Evolutionary conservation across 37 sponge, comb jelly and placozoan genomes (phyloP).

Genomic region (Beroe forskalii): DNA sequence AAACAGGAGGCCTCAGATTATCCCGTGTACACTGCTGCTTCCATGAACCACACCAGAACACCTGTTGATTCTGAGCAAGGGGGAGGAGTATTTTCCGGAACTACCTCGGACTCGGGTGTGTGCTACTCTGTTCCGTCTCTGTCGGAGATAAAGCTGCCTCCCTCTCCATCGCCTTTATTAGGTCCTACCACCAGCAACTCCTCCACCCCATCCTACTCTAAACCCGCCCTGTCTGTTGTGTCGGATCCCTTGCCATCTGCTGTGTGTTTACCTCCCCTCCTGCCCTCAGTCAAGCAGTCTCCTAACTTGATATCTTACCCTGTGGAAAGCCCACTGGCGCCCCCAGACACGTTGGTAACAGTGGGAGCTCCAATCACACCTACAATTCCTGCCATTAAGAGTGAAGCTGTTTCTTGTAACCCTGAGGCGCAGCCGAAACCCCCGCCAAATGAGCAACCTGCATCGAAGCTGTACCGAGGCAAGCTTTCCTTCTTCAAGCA

Average conservation of each 20-base stretch:
- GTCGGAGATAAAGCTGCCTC: background rate
- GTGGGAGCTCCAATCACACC: background rate
- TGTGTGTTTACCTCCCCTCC: no score
- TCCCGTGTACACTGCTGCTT: background rate
- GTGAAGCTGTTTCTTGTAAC: background rate
- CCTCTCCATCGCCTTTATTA: background rate
- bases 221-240: background rate
- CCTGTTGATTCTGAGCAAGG: background rate
- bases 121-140: background rate
- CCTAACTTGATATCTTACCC: background rate
- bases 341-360: background rate
- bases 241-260: no score
- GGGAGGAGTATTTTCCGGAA: no score
- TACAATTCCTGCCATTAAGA: no score
- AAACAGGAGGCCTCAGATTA: background rate
- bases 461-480: slow-evolving; percentile 43
- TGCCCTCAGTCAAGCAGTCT: background rate
- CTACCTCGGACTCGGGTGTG: no score
- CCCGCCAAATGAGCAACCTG: background rate
- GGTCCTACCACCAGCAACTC: background rate
- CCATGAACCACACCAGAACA: background rate
- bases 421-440: background rate
- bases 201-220: background rate
- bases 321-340: background rate
- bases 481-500: slow-evolving; percentile 60